Conservation (phyloP, 2,113 vertebrate species). For the Cricetomys ansorgei region DNA sequence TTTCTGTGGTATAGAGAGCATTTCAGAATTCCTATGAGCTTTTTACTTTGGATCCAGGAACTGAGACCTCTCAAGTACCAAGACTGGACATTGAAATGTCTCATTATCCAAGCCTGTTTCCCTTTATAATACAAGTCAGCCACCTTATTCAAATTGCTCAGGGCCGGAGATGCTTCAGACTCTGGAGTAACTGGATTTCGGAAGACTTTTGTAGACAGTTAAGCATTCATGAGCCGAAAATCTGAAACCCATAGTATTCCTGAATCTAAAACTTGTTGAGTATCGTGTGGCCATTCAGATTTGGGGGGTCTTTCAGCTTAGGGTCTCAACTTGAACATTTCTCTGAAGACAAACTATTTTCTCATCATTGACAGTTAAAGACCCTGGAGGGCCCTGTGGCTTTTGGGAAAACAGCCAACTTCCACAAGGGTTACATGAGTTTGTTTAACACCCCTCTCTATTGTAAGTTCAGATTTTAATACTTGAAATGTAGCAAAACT, state of each 20-base stretch:
- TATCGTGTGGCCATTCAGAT: not conserved
- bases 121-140: not conserved
- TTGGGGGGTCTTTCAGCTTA: not conserved
- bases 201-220: not conserved
- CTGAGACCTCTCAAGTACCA: not conserved
- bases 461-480: not conserved
- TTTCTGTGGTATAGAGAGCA: not conserved
- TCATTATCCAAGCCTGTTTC: not conserved
- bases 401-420: slow-evolving; percentile 29
- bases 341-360: not conserved
- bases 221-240: not conserved
- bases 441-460: not conserved
- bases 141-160: too few species aligned
- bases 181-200: not conserved
- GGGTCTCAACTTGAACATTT: not conserved
- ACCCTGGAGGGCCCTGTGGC: not conserved
- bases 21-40: not conserved
- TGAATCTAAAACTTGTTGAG: not conserved
- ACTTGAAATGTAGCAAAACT: slow-evolving; percentile 27
- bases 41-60: not conserved
- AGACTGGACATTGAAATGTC: not conserved
- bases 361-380: not conserved
- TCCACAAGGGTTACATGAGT: slow-evolving; percentile 8
- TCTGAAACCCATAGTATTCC: not conserved
- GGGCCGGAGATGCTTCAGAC: not conserved